These are phyloP conservation scores for Caenorhabditis doughertyi DNA, from an alignment of 2,888 invertebrate genomes.

Conservation along the genomic window DNA sequence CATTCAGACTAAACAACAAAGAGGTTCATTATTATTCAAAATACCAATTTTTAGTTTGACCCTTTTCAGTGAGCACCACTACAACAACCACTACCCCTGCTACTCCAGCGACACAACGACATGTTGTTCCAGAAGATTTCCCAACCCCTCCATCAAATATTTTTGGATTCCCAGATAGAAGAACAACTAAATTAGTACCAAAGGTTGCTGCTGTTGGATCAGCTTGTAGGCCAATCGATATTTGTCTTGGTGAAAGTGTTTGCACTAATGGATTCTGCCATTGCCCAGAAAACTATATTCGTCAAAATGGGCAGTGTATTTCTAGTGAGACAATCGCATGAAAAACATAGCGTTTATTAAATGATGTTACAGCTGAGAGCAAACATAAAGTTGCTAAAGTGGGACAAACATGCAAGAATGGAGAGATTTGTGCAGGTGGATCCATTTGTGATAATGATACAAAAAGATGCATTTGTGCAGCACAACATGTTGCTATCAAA, in stretches of 20 bases:
- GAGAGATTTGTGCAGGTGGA: constrained; percentile 79
- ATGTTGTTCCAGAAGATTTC: constrained; percentile 32
- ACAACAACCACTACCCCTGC: constrained; percentile 30
- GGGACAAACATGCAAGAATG: constrained; percentile 76
- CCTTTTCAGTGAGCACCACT: constrained; percentile 28
- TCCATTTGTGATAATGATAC: constrained; percentile 77
- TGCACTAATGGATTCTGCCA: constrained; percentile 73
- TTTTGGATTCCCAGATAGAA: constrained; percentile 58
- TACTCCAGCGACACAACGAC: background rate
- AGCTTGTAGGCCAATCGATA: constrained; percentile 62
- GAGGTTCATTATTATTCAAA: constrained; percentile 3
- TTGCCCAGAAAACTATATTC: constrained; percentile 70
- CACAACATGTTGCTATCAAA: constrained; percentile 70
- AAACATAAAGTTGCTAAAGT: constrained; percentile 69
- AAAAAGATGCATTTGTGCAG: constrained; percentile 77
- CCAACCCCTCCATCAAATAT: constrained; percentile 61
- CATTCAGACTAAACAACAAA: constrained; percentile 42
- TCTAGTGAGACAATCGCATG: constrained; percentile 49
- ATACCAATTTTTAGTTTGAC: background rate
- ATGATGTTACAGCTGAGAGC: constrained; percentile 47
- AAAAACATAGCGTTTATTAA: background rate
- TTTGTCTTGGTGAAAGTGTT: constrained; percentile 71
- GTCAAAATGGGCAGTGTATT: constrained; percentile 72
- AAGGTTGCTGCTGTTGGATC: constrained; percentile 63
- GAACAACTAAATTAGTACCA: constrained; percentile 52